These are phyloP conservation scores for Drosophila pruinosa DNA, from an alignment of 1,140 invertebrate species.

Conservation along the genomic window DNA sequence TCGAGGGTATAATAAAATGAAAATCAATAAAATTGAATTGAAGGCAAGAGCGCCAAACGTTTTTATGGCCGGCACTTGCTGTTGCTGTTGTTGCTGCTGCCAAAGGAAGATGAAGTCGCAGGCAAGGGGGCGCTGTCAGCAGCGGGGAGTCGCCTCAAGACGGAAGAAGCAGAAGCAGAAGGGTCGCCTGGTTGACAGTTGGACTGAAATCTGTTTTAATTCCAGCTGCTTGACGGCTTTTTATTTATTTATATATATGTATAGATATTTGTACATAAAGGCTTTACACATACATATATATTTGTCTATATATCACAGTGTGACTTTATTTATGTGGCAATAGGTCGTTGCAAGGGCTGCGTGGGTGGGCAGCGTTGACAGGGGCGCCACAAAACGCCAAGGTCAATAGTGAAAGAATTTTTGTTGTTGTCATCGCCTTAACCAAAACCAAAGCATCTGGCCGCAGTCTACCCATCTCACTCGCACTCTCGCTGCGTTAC, in stretches of 20 bases:
- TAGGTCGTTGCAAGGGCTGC: slow-evolving; percentile 4
- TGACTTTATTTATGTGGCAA: slow-evolving; percentile 44
- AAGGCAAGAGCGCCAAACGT: slow-evolving; percentile 55
- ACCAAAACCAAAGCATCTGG: slow-evolving; percentile 18
- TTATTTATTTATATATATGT: slow-evolving; percentile 47
- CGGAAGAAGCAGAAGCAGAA: not conserved
- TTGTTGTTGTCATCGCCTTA: slow-evolving; percentile 41
- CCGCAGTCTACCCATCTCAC: not conserved
- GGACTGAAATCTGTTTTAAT: slow-evolving; percentile 68
- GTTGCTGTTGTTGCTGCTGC: not conserved
- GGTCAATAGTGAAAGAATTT: slow-evolving; percentile 55
- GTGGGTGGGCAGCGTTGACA: slow-evolving; percentile 33
- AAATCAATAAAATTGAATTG: slow-evolving; percentile 80
- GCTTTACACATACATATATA: not conserved
- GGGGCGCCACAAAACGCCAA: slow-evolving; percentile 24
- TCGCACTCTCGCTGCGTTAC: slow-evolving; percentile 13
- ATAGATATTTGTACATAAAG: not conserved
- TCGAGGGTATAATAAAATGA: slow-evolving; percentile 40
- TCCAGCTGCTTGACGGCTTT: slow-evolving; percentile 51
- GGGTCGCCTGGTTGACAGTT: slow-evolving; percentile 36
- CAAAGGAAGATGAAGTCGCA: not conserved
- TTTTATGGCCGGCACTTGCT: slow-evolving; percentile 64
- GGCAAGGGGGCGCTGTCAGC: not conserved
- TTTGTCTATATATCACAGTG: slow-evolving; percentile 7
- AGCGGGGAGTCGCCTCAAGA: not conserved